phyloP scores from a whole-genome alignment of 2,888 invertebrate species.

The Coelinius sp. region DNA sequence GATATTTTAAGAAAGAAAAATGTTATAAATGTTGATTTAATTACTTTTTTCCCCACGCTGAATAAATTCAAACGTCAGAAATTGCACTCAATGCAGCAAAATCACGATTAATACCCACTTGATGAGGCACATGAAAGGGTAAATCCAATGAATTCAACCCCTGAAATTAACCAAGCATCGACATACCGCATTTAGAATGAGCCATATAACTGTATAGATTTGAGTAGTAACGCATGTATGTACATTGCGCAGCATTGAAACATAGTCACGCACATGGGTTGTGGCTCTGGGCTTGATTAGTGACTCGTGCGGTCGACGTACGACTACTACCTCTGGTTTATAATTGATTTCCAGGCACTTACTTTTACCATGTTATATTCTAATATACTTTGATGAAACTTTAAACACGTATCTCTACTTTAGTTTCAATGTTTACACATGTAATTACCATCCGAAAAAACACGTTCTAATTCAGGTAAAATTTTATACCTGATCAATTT shows the following conservation, averaged over 20 bases:
- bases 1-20: conserved; percentile 13
- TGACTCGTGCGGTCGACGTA: not conserved
- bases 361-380: not conserved
- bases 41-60: no score
- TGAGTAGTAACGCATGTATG: not conserved
- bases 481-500: no score
- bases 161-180: no score
- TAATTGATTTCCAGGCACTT: conserved; percentile 35
- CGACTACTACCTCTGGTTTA: conserved; percentile 16
- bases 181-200: no score
- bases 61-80: no score
- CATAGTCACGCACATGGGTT: not conserved
- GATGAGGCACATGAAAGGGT: no score
- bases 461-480: no score
- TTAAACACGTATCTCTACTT: not conserved
- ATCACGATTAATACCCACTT: no score
- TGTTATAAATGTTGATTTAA: no score
- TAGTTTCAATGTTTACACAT: not conserved
- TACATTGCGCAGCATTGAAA: not conserved
- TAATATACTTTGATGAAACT: not conserved
- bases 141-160: no score
- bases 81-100: no score
- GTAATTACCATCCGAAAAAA: not conserved
- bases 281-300: conserved; percentile 16
- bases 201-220: not conserved